Evolutionary conservation across 2,797 vertebrate species (phyloP).

Genomic region (Anabacerthia variegaticeps): DNA sequence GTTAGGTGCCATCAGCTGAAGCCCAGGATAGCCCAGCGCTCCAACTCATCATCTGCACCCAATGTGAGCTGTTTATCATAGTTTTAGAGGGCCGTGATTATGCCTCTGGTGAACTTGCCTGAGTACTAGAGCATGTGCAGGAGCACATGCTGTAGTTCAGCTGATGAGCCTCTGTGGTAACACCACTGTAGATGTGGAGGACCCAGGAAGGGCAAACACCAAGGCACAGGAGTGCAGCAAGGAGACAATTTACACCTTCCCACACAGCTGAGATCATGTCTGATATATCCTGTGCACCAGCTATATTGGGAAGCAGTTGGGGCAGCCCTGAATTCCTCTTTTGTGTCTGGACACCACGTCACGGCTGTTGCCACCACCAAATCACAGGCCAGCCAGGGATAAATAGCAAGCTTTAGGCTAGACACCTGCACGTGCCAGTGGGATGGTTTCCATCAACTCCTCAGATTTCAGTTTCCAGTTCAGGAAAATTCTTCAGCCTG

Average conservation of each 20-base stretch:
- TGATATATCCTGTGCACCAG: not conserved
- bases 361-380: not conserved
- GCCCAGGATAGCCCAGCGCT: not conserved
- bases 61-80: not conserved
- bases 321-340: conserved; percentile 19
- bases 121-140: not conserved
- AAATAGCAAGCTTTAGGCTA: not conserved
- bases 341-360: not conserved
- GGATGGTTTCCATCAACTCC: not conserved
- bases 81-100: not conserved
- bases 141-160: not conserved
- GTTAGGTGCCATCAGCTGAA: not conserved
- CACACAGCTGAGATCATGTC: conserved; percentile 56
- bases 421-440: not conserved
- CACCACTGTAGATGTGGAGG: accelerated
- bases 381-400: not conserved
- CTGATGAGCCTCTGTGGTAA: not conserved
- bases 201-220: not conserved
- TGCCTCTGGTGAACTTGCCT: not conserved
- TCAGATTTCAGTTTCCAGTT: not conserved
- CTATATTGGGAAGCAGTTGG: conserved; percentile 2
- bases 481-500: conserved; percentile 1
- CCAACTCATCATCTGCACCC: not conserved
- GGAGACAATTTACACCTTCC: not conserved
- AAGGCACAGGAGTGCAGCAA: not conserved